phyloP scores from a whole-genome alignment of 2,888 invertebrate genomes.

The Papilio gigon region DNA sequence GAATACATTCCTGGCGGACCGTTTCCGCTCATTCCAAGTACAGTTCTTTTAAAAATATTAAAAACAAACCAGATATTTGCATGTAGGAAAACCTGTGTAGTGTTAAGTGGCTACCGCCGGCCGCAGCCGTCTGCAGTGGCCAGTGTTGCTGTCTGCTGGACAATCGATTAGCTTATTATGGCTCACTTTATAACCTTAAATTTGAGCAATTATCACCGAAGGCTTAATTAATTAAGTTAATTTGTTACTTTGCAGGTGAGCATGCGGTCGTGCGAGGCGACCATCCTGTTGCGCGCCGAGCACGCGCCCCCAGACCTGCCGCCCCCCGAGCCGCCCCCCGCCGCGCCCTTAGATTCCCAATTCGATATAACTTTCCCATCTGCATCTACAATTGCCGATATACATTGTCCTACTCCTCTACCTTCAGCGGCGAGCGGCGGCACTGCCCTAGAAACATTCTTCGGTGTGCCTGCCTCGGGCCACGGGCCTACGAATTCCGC shows the following conservation, averaged over 20 bases:
- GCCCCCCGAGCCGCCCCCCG: constrained; percentile 46
- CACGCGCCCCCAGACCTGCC: constrained; percentile 58
- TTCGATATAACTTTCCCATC: neutral
- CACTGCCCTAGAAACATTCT: constrained; percentile 32
- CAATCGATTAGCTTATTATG: no score
- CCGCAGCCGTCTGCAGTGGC: no score
- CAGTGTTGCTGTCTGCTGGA: no score
- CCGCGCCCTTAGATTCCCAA: neutral
- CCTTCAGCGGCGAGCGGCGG: constrained; percentile 39
- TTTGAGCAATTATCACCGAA: no score
- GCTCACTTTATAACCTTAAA: no score
- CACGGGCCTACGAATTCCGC: constrained; percentile 29
- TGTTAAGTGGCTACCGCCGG: no score
- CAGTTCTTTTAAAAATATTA: neutral
- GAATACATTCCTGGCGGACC: neutral
- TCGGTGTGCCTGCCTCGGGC: neutral
- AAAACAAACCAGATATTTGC: no score
- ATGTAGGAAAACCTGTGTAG: no score
- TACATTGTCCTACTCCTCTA: neutral
- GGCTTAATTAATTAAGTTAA: neutral
- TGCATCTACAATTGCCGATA: neutral
- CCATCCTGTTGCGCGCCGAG: constrained; percentile 65
- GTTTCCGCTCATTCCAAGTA: constrained; percentile 34
- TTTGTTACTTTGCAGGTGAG: constrained; percentile 53
- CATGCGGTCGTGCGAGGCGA: constrained; percentile 63